Percentiles rank a stretch among this genome's conserved stretches.
Conservation (phyloP, 1,140 invertebrate genomes). For the Hesperophylax magnus region DNA sequence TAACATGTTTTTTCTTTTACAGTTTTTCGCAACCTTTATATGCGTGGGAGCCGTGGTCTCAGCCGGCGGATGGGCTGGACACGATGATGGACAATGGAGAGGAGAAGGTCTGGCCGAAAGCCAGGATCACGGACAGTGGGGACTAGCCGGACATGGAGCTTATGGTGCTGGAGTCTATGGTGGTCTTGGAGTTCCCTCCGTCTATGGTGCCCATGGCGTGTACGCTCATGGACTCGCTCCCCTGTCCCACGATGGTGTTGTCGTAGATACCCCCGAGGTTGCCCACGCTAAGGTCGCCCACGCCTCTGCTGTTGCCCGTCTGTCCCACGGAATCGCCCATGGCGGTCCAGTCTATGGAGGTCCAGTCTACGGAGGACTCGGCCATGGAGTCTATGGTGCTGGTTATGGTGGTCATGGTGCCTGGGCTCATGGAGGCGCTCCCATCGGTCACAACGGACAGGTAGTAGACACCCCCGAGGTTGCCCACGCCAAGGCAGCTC, state of each 20-base stretch:
- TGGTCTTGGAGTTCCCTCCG: neutral
- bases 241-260: slow-evolving; percentile 41
- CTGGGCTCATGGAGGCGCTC: no score
- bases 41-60: slow-evolving; percentile 38
- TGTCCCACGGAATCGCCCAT: no score
- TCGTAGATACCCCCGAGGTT: no score
- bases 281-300: slow-evolving; percentile 56
- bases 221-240: slow-evolving; percentile 57
- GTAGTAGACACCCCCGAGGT: no score
- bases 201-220: slow-evolving; percentile 14
- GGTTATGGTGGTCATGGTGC: no score
- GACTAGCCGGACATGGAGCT: neutral
- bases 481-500: no score
- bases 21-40: slow-evolving; percentile 45
- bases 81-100: slow-evolving; percentile 40
- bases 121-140: slow-evolving; percentile 29
- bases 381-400: no score
- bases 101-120: slow-evolving; percentile 36
- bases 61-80: slow-evolving; percentile 4
- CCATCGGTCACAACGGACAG: no score
- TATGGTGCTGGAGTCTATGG: neutral
- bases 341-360: no score
- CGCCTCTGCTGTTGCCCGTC: slow-evolving; percentile 49
- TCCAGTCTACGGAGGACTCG: no score
- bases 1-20: slow-evolving; percentile 31